Conservation (phyloP, 37 sponge, comb jelly and placozoan species). For the Aplysina aerophoba region DNA sequence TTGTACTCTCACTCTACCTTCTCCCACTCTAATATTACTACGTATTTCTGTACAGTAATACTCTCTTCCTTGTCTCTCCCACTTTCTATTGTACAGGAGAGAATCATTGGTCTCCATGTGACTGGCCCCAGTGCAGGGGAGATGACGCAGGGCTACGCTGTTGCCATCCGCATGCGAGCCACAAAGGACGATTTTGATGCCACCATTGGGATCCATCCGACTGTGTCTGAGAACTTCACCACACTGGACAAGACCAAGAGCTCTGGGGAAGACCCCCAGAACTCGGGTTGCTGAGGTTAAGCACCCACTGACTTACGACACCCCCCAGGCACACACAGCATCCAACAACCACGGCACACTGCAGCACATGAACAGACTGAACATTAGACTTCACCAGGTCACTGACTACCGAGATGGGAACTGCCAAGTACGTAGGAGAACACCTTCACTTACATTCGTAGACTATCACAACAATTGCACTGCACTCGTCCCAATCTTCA, state of each 20-base stretch:
- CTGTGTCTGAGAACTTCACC: slow-evolving; percentile 92
- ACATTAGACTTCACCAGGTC: no score
- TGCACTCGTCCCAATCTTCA: no score
- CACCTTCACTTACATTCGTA: no score
- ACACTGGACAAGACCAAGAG: slow-evolving; percentile 80
- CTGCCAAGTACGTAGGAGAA: no score
- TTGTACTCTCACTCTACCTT: not conserved
- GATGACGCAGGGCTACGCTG: slow-evolving; percentile 94
- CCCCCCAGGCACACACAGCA: not conserved
- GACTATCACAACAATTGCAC: no score
- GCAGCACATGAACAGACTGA: no score
- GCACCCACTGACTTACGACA: slow-evolving; percentile 60
- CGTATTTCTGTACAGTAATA: not conserved
- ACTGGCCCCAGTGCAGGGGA: slow-evolving; percentile 97
- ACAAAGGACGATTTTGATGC: slow-evolving; percentile 95
- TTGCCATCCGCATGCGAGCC: slow-evolving; percentile 87
- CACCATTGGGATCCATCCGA: slow-evolving; percentile 97
- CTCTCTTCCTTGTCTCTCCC: not conserved
- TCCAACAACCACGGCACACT: no score
- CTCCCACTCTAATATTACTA: not conserved
- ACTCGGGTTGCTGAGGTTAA: slow-evolving; percentile 96
- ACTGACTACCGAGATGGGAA: no score
- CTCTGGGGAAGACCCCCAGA: slow-evolving; percentile 73
- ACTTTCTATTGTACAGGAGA: no score
- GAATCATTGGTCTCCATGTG: slow-evolving; percentile 90